Evolutionary conservation across 2,888 invertebrate species (phyloP), one percentile per base, ranked within the genome.

Genomic region (Dugesia japonica): DNA sequence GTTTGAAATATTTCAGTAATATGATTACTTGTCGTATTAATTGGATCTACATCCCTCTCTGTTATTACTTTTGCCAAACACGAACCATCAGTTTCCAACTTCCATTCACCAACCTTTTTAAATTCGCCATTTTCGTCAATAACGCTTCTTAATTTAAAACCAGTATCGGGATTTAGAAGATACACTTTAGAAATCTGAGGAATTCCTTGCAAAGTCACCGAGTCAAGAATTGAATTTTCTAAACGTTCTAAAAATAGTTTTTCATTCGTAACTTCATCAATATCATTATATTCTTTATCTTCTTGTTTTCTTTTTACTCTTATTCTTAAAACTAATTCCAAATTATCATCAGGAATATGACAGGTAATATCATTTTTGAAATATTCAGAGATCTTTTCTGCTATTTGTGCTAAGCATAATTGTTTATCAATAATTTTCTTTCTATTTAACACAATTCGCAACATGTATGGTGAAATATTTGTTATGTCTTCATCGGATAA

Each of bases 401-500:
- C 94, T 82, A 99, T 98, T 84, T 94, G 94, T 87, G 99, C 98
- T 98, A 99, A 98, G 0, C 95, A 95, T 80, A 99, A 86, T 86
- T 98, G 98, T 83, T 98, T 98, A 86, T 99, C 98, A 17, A 94
- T 94, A 94, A 97, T 97, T 82, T 95, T 88, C 85, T 98, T 98
- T 77, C 98, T 89, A 85, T 99, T 98, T 77, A 99, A 87, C 84
- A 98, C 98, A 80, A 99, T 94, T 87, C 98, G 91, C 71, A 98
- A 86, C 42, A 99, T 86, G 98, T 98, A 99, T 0, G 98, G 94
- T 0, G 95, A 95, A 80, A 97, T 94, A 81, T 94, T 89, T 0
- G 93, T 91, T 0, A 95, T 93, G 85, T 98, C 97, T 84, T 97
- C 95, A 85, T 98, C 98, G 17, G 97, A 97, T 97, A 99, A 98